phyloP scores from a whole-genome alignment of 2,797 vertebrate genomes.

The Meriones psammophilus region DNA sequence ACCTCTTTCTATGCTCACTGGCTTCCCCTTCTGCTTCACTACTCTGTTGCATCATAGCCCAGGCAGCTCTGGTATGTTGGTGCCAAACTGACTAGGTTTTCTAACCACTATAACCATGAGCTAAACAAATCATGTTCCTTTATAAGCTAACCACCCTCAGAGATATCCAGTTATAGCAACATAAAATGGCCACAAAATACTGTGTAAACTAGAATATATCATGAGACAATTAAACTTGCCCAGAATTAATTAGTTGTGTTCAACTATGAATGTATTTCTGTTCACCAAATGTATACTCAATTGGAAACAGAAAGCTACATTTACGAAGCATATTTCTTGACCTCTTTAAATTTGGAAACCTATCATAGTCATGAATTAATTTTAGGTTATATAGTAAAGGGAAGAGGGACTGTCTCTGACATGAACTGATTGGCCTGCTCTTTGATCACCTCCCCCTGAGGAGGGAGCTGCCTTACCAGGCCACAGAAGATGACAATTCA shows the following conservation, averaged over 20 bases:
- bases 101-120: neutral
- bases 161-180: neutral
- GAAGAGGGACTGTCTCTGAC: too few relatives aligned
- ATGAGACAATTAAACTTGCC: neutral
- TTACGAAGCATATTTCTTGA: constrained; percentile 29
- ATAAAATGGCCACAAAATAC: neutral
- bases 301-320: constrained; percentile 15
- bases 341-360: constrained; percentile 17
- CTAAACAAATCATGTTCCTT: neutral
- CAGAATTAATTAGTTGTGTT: neutral
- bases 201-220: constrained; percentile 10
- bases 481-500: too few relatives aligned
- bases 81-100: neutral
- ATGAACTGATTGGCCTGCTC: too few relatives aligned
- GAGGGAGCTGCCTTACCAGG: too few relatives aligned
- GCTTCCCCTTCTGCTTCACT: neutral
- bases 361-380: neutral
- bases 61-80: neutral
- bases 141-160: neutral
- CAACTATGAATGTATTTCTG: neutral
- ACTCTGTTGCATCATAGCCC: neutral
- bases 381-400: neutral
- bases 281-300: neutral
- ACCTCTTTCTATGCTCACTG: neutral
- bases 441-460: too few relatives aligned